Conservation (phyloP, 2,888 invertebrate species). For the Petrophora chlorosata region DNA sequence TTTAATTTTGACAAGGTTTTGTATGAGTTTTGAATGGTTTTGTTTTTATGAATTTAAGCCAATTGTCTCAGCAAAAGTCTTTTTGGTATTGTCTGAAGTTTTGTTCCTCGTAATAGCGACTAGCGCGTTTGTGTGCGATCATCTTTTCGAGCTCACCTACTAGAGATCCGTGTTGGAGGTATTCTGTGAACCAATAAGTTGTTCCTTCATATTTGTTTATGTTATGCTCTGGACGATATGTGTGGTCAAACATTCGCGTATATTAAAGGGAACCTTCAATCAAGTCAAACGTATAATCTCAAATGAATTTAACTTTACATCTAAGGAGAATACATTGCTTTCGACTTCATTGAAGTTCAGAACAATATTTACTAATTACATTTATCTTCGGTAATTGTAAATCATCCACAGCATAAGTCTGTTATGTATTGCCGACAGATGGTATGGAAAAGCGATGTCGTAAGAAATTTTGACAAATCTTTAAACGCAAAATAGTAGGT, state of each 20-base stretch:
- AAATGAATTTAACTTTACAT: background rate
- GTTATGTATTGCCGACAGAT: slow-evolving; percentile 76
- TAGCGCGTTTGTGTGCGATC: slow-evolving; percentile 24
- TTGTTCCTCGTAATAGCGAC: slow-evolving; percentile 18
- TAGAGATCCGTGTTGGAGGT: slow-evolving; percentile 26
- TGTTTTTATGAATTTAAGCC: slow-evolving; percentile 3
- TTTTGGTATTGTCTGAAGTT: slow-evolving; percentile 21
- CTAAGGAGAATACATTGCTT: background rate
- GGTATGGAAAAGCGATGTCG: slow-evolving; percentile 64
- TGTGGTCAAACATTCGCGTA: background rate
- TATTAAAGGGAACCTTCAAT: slow-evolving; percentile 1
- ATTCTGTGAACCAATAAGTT: slow-evolving; percentile 35
- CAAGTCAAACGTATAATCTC: slow-evolving; percentile 5
- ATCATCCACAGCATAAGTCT: slow-evolving; percentile 50
- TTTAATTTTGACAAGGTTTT: slow-evolving; percentile 24
- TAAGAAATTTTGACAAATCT: slow-evolving; percentile 62
- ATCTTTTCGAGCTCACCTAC: slow-evolving; percentile 28
- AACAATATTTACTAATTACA: no score
- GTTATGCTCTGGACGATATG: slow-evolving; percentile 36
- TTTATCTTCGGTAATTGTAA: background rate
- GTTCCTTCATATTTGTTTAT: slow-evolving; percentile 36
- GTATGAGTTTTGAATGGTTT: slow-evolving; percentile 4
- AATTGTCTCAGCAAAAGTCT: slow-evolving; percentile 19
- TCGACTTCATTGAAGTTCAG: slow-evolving; percentile 15
- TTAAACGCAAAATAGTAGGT: slow-evolving; percentile 30